Percentiles rank a stretch among this genome's conserved stretches.
These are phyloP conservation scores for Bombus terrestris DNA, from an alignment of 1,140 invertebrate genomes.

Conservation along the genomic window DNA sequence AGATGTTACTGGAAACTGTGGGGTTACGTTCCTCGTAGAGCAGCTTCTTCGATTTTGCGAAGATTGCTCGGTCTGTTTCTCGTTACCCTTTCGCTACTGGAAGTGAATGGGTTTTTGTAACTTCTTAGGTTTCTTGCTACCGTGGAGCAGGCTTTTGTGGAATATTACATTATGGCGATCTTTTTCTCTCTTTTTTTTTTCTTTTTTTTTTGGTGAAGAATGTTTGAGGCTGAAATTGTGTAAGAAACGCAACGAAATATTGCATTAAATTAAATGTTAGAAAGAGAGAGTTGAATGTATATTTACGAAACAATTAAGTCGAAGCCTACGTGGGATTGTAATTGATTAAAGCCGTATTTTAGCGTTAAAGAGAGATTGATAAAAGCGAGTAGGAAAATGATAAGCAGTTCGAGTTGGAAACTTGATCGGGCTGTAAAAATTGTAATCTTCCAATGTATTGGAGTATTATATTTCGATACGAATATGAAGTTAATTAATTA, in stretches of 20 bases:
- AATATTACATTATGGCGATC: neutral
- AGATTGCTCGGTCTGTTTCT: conserved; percentile 1
- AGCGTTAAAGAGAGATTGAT: neutral
- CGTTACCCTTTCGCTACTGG: conserved; percentile 4
- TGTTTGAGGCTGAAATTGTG: too few relatives aligned
- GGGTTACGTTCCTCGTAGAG: neutral
- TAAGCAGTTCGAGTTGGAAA: too few relatives aligned
- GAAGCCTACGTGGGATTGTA: neutral
- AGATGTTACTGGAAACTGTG: neutral
- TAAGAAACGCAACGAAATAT: too few relatives aligned
- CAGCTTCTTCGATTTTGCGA: neutral
- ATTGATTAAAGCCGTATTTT: neutral
- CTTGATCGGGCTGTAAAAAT: neutral
- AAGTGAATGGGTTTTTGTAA: conserved; percentile 1
- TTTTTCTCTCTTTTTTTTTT: too few relatives aligned
- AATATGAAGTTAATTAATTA: neutral
- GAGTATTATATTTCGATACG: neutral
- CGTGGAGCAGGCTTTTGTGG: too few relatives aligned
- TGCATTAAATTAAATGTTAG: too few relatives aligned
- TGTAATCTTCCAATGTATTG: neutral
- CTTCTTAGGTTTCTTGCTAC: neutral
- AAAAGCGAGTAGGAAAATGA: too few relatives aligned
- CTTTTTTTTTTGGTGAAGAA: neutral
- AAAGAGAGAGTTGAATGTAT: too few relatives aligned
- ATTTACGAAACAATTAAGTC: neutral